Conservation (phyloP, 1,140 invertebrate species). For the Metaphire vulgaris region DNA sequence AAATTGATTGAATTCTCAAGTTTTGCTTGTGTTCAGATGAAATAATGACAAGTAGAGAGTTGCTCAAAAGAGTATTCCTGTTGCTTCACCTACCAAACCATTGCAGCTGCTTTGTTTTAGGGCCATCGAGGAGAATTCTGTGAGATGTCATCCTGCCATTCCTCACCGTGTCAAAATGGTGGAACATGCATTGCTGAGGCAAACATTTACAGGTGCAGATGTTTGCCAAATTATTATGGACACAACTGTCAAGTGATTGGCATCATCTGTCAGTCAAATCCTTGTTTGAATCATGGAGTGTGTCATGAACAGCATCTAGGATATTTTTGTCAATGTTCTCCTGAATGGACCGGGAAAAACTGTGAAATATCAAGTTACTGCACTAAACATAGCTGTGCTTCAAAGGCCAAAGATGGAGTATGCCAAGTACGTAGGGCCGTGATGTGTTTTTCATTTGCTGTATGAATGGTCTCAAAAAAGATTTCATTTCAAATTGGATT, state of each 20-base stretch:
- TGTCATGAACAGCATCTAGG: conserved; percentile 54
- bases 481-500: no score
- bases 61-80: no score
- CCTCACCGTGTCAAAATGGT: not conserved
- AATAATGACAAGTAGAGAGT: no score
- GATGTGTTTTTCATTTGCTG: no score
- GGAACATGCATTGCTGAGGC: conserved; percentile 65
- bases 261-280: conserved; percentile 56
- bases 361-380: conserved; percentile 74
- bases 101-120: not conserved
- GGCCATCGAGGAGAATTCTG: not conserved
- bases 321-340: conserved; percentile 33
- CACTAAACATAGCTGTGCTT: conserved; percentile 65
- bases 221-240: conserved; percentile 46
- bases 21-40: no score
- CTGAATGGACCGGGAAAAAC: conserved; percentile 66
- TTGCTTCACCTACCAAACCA: no score
- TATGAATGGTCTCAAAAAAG: no score
- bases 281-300: conserved; percentile 70
- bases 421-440: conserved; percentile 70
- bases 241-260: conserved; percentile 62
- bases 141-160: not conserved
- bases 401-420: conserved; percentile 71
- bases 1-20: no score
- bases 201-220: conserved; percentile 69